phyloP scores from a whole-genome alignment of 37 sponge, comb jelly and placozoan genomes.

The Cliona cf. orientalis region DNA sequence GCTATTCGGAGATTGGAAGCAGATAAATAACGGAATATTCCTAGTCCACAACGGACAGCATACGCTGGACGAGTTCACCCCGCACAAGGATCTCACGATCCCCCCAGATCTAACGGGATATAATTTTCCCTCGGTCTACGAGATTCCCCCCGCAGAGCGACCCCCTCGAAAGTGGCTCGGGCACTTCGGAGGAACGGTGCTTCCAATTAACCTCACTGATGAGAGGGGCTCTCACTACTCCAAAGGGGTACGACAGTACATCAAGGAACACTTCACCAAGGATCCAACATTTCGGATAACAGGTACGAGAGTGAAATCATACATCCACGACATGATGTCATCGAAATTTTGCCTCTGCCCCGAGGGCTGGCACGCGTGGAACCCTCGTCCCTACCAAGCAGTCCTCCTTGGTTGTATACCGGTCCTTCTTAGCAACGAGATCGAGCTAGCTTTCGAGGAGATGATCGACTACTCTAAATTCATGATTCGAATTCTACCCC shows the following conservation, averaged over 20 bases:
- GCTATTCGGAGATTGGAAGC: conserved; percentile 38
- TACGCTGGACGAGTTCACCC: conserved; percentile 30
- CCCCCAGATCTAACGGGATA: conserved; percentile 42
- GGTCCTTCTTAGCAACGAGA: conserved; percentile 53
- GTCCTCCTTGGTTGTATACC: conserved; percentile 55
- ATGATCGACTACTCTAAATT: conserved; percentile 44
- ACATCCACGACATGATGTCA: conserved; percentile 63
- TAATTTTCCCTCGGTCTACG: conserved; percentile 16
- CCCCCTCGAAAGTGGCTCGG: conserved; percentile 25
- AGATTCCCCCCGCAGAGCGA: conserved; percentile 12
- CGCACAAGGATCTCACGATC: conserved; percentile 53
- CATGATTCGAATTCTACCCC: conserved; percentile 28
- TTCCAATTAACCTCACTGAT: conserved; percentile 23
- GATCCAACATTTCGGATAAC: conserved; percentile 22
- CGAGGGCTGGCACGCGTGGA: conserved; percentile 47
- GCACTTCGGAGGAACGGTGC: conserved; percentile 44
- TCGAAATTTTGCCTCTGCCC: conserved; percentile 57
- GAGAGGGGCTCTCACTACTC: conserved; percentile 21
- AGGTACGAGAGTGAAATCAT: conserved; percentile 14
- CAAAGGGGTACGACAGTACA: conserved; percentile 29
- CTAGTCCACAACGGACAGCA: conserved; percentile 41
- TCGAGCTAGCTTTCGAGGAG: conserved; percentile 57
- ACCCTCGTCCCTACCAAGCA: conserved; percentile 40
- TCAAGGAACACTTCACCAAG: conserved; percentile 7
- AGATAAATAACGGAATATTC: conserved; percentile 36